These are phyloP conservation scores for Redunca redunca DNA, from an alignment of 2,113 vertebrate genomes.

Conservation along the genomic window DNA sequence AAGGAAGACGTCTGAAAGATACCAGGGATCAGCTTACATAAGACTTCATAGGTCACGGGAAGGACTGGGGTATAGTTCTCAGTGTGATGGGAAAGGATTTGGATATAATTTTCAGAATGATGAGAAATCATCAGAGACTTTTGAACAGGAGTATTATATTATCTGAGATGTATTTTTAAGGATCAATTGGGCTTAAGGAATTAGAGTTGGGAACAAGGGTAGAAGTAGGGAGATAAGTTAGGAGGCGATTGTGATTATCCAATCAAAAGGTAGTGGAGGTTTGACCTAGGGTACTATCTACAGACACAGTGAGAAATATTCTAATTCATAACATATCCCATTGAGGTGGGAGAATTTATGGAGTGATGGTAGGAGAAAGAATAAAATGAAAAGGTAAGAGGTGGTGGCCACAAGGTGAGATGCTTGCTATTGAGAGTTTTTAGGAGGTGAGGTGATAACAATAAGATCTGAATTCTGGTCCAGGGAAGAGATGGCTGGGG, in stretches of 20 bases:
- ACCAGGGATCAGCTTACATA: background rate
- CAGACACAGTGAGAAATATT: background rate
- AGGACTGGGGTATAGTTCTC: background rate
- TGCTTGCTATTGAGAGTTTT: background rate
- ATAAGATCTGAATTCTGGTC: background rate
- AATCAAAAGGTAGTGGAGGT: background rate
- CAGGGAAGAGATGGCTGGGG: background rate
- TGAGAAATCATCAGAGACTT: background rate
- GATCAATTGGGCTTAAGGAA: background rate
- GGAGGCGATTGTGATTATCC: background rate
- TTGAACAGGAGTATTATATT: background rate
- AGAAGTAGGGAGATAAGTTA: background rate
- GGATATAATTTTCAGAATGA: background rate
- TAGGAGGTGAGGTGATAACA: background rate
- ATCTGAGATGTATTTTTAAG: background rate
- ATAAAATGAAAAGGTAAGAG: background rate
- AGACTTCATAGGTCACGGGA: background rate
- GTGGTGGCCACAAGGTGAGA: background rate
- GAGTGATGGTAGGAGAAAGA: background rate
- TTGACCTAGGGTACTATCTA: background rate
- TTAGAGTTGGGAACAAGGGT: background rate
- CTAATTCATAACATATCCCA: background rate
- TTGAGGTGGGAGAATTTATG: background rate
- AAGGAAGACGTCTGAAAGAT: background rate
- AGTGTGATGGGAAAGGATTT: background rate